A percentile compares a stretch with the other conserved stretches of the same genome.
phyloP scores from a whole-genome alignment of 2,113 vertebrate genomes.

The Petroica traversi region DNA sequence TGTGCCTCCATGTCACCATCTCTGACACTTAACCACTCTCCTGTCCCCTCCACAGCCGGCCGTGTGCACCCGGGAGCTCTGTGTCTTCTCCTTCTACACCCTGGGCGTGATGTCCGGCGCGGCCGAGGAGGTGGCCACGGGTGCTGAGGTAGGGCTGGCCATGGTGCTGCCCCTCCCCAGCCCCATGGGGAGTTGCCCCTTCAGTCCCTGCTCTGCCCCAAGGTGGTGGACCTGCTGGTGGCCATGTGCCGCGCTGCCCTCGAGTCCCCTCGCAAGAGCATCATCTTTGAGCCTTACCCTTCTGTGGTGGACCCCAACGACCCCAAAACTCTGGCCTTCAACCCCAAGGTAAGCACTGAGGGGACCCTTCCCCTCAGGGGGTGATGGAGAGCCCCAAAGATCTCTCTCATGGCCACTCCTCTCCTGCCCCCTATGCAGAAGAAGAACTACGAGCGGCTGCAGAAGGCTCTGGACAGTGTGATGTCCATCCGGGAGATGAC shows the following conservation, averaged over 20 bases:
- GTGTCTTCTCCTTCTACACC: constrained; percentile 98
- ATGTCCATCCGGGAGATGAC: constrained; percentile 99
- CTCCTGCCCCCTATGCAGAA: constrained; percentile 78
- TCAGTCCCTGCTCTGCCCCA: background rate
- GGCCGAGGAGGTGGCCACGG: constrained; percentile 96
- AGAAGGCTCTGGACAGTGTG: constrained; percentile 98
- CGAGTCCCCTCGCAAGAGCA: constrained; percentile 97
- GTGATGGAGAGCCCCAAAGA: rapidly evolving
- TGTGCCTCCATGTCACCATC: rapidly evolving
- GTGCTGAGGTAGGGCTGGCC: constrained; percentile 84
- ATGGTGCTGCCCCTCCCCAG: rapidly evolving
- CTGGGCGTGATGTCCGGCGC: constrained; percentile 98
- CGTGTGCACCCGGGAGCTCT: constrained; percentile 95
- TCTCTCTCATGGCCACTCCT: background rate
- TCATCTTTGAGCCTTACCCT: constrained; percentile 98
- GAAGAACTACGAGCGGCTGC: constrained; percentile 98
- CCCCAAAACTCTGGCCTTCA: constrained; percentile 98
- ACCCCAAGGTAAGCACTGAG: constrained; percentile 84
- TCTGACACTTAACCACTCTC: background rate
- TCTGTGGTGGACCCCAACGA: constrained; percentile 98
- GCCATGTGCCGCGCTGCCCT: constrained; percentile 97
- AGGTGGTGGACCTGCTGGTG: constrained; percentile 97
- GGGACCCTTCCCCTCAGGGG: rapidly evolving
- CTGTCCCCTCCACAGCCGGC: constrained; percentile 81
- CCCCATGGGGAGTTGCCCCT: rapidly evolving